Evolutionary conservation across 92 coral and sea anemone genomes (phyloP), one percentile per base, ranked within the genome.

Genomic region (Porites evermanni): DNA sequence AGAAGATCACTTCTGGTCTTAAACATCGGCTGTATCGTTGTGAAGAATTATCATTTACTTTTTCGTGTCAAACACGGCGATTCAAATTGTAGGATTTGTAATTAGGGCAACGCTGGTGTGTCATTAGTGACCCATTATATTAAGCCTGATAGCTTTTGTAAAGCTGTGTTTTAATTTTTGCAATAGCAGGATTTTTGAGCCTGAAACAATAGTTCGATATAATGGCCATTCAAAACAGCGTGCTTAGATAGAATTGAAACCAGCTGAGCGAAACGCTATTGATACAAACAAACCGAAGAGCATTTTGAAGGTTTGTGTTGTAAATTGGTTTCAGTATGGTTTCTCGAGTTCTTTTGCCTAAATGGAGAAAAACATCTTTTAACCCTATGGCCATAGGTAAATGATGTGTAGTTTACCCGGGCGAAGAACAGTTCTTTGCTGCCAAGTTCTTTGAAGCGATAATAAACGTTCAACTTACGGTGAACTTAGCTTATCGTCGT

Each of bases 81-180:
- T 1, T 19, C 9, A 68, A 24, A 68, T 1, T 17, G 69, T 26
- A 13, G 21, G 64, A 66, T 29, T 17, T 69, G 77, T 67, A 50
- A 79, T 79, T 66, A 79, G 53, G 67, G 52, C 53, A 64, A 10
- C 51, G 14, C 29, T 67, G 64, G 16, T 79, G 54, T 79, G 71
- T 53, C 74, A 51, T 67, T 66, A 79, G 8, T 74, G 21, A 29
- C n/a, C 38, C 74, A 32, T 70, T 70, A 32, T 70, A n/a, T 18
- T 32, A 32, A 70, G 23, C 12, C 54, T 12, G 47, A 38, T 70
- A 10, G 38, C 18, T 44, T 67, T 79, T 79, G 74, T 52, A 20
- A 2, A 21, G 12, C 32, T 18, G 18, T 79, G 47, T 38, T 59
- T 79, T 79, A 79, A 79, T n/a, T 79, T 79, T 79, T 47, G 72